phyloP scores from a whole-genome alignment of 1,140 invertebrate genomes.

The Drosophila ogumai region DNA sequence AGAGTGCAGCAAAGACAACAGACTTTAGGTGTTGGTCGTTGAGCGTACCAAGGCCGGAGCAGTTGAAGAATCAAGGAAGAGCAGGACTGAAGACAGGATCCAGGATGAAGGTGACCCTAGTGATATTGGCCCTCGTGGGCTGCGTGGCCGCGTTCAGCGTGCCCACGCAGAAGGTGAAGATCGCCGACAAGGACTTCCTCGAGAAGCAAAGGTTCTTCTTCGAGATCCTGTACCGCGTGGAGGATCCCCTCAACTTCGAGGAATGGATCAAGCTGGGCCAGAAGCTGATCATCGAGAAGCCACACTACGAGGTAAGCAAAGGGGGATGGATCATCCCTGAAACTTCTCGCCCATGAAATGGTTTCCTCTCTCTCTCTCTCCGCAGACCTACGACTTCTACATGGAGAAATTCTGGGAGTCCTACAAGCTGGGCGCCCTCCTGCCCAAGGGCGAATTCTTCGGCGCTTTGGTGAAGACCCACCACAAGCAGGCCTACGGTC shows the following conservation, averaged over 20 bases:
- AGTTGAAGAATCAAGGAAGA: constrained; percentile 39
- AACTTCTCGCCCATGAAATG: background rate
- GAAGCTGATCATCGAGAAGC: constrained; percentile 54
- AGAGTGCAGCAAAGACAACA: constrained; percentile 48
- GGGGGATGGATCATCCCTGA: background rate
- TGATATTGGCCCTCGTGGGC: constrained; percentile 70
- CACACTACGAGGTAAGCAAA: constrained; percentile 79
- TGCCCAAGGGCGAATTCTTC: constrained; percentile 87
- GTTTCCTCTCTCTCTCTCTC: background rate
- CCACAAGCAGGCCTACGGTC: too few relatives aligned
- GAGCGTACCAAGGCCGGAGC: constrained; percentile 67
- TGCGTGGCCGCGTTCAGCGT: constrained; percentile 63
- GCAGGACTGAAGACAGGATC: constrained; percentile 22
- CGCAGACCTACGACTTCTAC: constrained; percentile 86
- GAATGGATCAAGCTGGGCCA: constrained; percentile 70
- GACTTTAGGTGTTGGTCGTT: constrained; percentile 76
- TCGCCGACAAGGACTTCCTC: constrained; percentile 76
- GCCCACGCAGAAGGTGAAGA: constrained; percentile 55
- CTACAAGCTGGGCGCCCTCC: constrained; percentile 86
- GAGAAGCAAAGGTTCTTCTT: constrained; percentile 87
- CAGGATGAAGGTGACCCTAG: constrained; percentile 70
- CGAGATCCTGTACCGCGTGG: constrained; percentile 88
- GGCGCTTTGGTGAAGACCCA: constrained; percentile 86
- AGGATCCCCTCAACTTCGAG: constrained; percentile 76
- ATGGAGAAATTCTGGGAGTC: constrained; percentile 87